These are phyloP conservation scores for Polia nebulosa DNA, from an alignment of 2,888 invertebrate species.

Conservation along the genomic window DNA sequence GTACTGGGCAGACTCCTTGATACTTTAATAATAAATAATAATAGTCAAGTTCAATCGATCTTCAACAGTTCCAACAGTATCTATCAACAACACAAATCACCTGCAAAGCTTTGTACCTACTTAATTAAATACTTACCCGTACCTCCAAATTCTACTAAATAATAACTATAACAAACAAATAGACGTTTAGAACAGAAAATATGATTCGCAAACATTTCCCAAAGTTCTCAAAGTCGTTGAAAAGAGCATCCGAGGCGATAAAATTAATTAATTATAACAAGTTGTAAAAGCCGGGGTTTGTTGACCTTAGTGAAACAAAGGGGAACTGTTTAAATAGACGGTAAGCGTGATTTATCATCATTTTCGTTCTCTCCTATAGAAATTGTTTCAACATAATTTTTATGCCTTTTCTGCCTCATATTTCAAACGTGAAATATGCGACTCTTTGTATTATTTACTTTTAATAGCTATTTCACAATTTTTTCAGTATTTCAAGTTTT, in stretches of 20 bases:
- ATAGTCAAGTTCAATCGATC: too few relatives aligned
- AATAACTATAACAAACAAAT: neutral
- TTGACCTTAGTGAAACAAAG: constrained; percentile 54
- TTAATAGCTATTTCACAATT: neutral
- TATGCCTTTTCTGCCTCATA: constrained; percentile 3
- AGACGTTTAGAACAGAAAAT: neutral
- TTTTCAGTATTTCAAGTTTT: too few relatives aligned
- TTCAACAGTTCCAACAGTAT: too few relatives aligned
- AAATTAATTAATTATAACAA: constrained; percentile 53
- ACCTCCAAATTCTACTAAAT: too few relatives aligned
- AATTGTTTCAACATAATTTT: constrained; percentile 16
- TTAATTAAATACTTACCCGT: too few relatives aligned
- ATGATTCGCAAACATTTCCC: constrained; percentile 7
- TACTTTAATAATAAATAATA: too few relatives aligned
- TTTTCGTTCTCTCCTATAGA: constrained; percentile 17
- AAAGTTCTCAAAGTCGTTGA: constrained; percentile 13
- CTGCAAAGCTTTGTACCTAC: too few relatives aligned
- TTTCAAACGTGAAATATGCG: constrained; percentile 23
- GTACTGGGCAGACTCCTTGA: too few relatives aligned
- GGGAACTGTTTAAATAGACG: constrained; percentile 31
- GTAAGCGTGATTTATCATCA: constrained; percentile 50
- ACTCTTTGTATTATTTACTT: constrained; percentile 6
- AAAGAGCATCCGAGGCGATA: constrained; percentile 28
- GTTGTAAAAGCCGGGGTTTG: constrained; percentile 33
- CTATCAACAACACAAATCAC: too few relatives aligned